Conservation (phyloP, 37 sponge, comb jelly and placozoan species). For the Bolinopsis microptera region DNA sequence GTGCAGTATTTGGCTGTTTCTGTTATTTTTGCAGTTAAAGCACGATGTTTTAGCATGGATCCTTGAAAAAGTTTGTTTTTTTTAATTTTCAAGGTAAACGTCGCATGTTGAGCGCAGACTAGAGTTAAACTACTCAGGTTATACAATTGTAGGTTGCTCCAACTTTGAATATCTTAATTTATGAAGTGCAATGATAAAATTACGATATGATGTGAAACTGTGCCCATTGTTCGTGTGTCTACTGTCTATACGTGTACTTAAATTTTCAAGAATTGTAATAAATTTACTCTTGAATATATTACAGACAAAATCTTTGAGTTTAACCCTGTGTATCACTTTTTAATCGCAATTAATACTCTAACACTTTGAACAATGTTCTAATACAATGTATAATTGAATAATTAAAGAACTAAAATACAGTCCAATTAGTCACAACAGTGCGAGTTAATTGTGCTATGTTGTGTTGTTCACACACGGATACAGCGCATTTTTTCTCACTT, state of each 20-base stretch:
- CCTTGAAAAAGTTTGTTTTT: background rate
- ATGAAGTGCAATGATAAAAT: background rate
- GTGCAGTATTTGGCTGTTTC: background rate
- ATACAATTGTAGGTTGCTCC: background rate
- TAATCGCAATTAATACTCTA: too few species aligned
- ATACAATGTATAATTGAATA: too few species aligned
- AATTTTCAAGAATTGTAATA: slow-evolving; percentile 37
- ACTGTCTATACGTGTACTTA: slow-evolving; percentile 37
- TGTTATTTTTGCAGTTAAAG: background rate
- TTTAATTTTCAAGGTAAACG: background rate
- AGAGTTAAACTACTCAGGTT: background rate
- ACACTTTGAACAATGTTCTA: too few species aligned
- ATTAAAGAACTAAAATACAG: too few species aligned
- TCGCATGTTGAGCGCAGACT: background rate
- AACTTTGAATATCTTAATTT: background rate
- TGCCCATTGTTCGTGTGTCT: background rate
- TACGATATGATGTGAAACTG: slow-evolving; percentile 11
- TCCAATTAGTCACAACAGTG: too few species aligned
- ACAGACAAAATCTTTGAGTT: slow-evolving; percentile 45
- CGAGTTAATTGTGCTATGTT: too few species aligned
- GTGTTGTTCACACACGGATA: too few species aligned
- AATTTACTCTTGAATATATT: slow-evolving; percentile 43
- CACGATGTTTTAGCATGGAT: background rate
- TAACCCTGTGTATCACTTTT: background rate
- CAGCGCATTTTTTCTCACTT: too few species aligned